Conservation (phyloP, 2,113 vertebrate genomes). For the Callospermophilus lateralis region DNA sequence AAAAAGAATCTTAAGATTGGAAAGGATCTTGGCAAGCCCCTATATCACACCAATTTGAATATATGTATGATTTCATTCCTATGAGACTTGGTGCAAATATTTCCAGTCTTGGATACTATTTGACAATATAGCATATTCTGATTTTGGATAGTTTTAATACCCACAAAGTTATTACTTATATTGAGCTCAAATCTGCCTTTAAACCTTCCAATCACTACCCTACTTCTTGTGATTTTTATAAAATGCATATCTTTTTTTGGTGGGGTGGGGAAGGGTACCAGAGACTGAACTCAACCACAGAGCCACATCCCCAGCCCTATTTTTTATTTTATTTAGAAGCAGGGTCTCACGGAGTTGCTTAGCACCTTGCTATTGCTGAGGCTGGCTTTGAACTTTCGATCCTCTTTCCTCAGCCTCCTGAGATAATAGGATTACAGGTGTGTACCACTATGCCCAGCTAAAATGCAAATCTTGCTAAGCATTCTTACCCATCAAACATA, state of each 20-base stretch:
- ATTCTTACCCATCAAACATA: not conserved
- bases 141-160: constrained; percentile 2
- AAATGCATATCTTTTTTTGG: constrained; percentile 9
- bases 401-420: no score
- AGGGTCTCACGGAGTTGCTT: no score
- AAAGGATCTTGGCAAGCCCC: constrained; percentile 15
- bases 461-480: constrained; percentile 27
- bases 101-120: constrained; percentile 20
- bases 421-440: no score
- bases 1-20: constrained; percentile 33
- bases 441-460: no score
- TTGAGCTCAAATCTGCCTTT: constrained; percentile 44
- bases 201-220: not conserved
- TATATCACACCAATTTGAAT: not conserved
- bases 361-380: no score
- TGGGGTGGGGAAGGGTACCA: no score
- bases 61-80: not conserved
- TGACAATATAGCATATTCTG: constrained; percentile 6
- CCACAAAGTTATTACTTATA: constrained; percentile 26
- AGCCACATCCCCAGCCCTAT: no score
- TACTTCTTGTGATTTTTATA: constrained; percentile 25
- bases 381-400: no score
- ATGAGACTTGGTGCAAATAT: constrained; percentile 5
- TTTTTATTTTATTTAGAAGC: no score
- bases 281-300: no score